These are phyloP conservation scores for Lithophane leautieri DNA, from an alignment of 2,888 invertebrate genomes.

Conservation along the genomic window DNA sequence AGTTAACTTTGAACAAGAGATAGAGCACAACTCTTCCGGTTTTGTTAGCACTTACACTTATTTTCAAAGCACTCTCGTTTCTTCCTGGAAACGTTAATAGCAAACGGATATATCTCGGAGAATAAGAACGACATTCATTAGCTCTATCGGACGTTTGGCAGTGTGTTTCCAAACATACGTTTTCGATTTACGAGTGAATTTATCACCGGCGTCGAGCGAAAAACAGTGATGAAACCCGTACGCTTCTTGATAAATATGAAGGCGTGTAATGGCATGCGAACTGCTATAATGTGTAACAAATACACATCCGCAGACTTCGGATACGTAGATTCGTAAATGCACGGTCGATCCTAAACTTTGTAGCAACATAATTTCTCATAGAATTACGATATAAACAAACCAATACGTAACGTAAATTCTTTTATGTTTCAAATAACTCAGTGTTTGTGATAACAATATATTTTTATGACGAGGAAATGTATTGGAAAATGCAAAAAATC, in stretches of 20 bases:
- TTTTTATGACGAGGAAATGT: slow-evolving; percentile 25
- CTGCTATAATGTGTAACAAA: slow-evolving; percentile 26
- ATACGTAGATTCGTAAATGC: slow-evolving; percentile 17
- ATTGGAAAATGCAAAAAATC: slow-evolving; percentile 16
- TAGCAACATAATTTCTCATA: slow-evolving; percentile 21
- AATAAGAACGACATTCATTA: slow-evolving; percentile 51
- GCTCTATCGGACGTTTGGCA: slow-evolving; percentile 28
- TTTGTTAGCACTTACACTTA: slow-evolving; percentile 31
- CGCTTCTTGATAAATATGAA: slow-evolving; percentile 48
- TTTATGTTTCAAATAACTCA: slow-evolving; percentile 44
- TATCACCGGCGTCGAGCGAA: slow-evolving; percentile 40
- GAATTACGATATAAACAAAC: slow-evolving; percentile 48
- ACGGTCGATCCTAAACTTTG: slow-evolving; percentile 5
- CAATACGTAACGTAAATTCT: slow-evolving; percentile 27
- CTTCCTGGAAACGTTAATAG: slow-evolving; percentile 30
- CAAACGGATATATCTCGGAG: slow-evolving; percentile 33
- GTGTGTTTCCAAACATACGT: slow-evolving; percentile 46
- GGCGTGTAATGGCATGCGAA: slow-evolving; percentile 32
- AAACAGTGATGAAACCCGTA: slow-evolving; percentile 48
- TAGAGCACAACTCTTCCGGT: slow-evolving; percentile 15
- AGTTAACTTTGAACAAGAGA: slow-evolving; percentile 29
- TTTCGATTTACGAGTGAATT: slow-evolving; percentile 55
- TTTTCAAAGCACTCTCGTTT: slow-evolving; percentile 41
- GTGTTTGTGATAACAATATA: slow-evolving; percentile 30
- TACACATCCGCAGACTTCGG: background rate